Evolutionary conservation across 2,113 vertebrate genomes (phyloP), one percentile per base, ranked within the genome.

Genomic region (Piprites chloris): DNA sequence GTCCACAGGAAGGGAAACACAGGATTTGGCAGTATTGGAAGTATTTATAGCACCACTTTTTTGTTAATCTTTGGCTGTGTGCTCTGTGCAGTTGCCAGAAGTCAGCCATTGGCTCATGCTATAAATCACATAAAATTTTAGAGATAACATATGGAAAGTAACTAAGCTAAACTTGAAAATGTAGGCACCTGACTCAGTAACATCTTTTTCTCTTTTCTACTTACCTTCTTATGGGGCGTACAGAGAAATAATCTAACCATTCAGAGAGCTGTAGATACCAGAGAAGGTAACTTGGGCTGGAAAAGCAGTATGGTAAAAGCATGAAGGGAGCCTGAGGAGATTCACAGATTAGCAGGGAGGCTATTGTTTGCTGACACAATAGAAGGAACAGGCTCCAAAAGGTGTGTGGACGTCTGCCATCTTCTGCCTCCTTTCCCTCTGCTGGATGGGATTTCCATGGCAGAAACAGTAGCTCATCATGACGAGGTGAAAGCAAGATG

Each of bases 321-420:
- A 91, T 96, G 91, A 95, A 90, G 75, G 50, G 52, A 67, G 68
- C 68, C 76, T 91, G 92, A 95, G 95, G 83, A 93, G 87, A 95
- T 92, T 88, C 90, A 77, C 82, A 97, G 95, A 93, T 96, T 90
- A 90, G 72, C 13, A 0, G 56, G 44, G 88, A 94, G 65, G 28
- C 91, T 92, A 93, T 96, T 95, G 95, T 97, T 96, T 83, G 47
- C 93, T 77, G 79, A 95, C 89, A 97, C 95, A 95, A 95, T 95
- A 96, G 93, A 81, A 94, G 92, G 92, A 96, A 96, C 93, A 95
- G 37, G 65, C 74, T 96, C 47, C 41, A 0, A 88, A 97, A 95
- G 85, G 92, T 95, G 85, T 58, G 69, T 94, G 95, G 93, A 86
- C 0, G 23, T 53, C 85, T 95, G 95, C 96, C 95, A 96, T 89